A percentile compares a stretch with the other conserved stretches of the same genome.
Conservation (phyloP, 2,113 vertebrate genomes). For the Megaleporinus macrocephalus region DNA sequence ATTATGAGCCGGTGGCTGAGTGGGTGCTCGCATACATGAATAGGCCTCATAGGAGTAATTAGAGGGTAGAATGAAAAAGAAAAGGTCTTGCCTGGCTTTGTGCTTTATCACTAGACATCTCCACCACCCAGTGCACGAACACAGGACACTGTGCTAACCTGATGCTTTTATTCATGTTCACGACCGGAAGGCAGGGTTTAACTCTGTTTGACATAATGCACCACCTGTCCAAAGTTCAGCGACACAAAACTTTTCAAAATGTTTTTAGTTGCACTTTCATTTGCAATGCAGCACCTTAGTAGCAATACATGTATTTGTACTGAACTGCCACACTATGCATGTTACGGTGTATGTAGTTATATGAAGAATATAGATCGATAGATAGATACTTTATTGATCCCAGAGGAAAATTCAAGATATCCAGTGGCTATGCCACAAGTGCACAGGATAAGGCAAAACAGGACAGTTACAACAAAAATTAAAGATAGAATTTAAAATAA, state of each 20-base stretch:
- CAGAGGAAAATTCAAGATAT: too few species aligned
- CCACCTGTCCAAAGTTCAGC: background rate
- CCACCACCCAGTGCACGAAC: background rate
- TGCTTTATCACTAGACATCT: background rate
- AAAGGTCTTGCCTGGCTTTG: conserved; percentile 17
- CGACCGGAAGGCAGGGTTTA: conserved; percentile 21
- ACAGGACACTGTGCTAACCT: conserved; percentile 7
- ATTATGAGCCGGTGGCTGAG: conserved; percentile 11
- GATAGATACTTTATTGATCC: too few species aligned
- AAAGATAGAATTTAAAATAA: too few species aligned
- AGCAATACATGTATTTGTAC: too few species aligned
- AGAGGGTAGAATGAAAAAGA: conserved; percentile 41
- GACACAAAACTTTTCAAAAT: background rate
- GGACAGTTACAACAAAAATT: too few species aligned
- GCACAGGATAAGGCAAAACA: too few species aligned
- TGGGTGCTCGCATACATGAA: conserved; percentile 35
- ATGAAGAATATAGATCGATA: too few species aligned
- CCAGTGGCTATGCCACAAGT: too few species aligned
- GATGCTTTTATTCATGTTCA: background rate
- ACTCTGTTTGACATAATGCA: background rate
- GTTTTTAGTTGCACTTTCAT: background rate
- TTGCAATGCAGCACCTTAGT: too few species aligned
- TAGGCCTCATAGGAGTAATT: conserved; percentile 36
- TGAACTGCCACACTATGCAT: too few species aligned
- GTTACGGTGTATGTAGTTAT: too few species aligned